Base-by-base conservation (phyloP, 2,113 vertebrate species). In the Microcebus lehilahytsara region DNA sequence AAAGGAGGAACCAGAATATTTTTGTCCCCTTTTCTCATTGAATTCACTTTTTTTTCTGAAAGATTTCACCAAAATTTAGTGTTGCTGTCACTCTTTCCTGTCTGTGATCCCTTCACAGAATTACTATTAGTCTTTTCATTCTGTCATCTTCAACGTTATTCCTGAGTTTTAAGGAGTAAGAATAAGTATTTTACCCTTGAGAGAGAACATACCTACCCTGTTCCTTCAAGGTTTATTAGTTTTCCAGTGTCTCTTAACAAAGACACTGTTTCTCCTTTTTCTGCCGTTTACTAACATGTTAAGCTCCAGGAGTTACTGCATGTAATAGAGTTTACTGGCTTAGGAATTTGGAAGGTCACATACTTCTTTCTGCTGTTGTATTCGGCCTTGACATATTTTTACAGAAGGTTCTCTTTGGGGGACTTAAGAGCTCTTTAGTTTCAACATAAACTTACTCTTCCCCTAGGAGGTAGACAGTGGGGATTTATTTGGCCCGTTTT, bases 291-390 rank as follows among this genome's bases (percentile, higher is more conserved):
- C 66, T 86, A 85, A 60, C 77, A 34, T 79, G 62, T 95, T 92
- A 69, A 96, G 25, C 84, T 71, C 25, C 34, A 79, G 62, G 79
- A 86, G 88, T 93, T 96, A 74, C 71, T 85, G 46, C 75, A 51
- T 90, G 85, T 79, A 84, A 93, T 95, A 75, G 17, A 49, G 83
- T 93, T 97, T 86, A 89, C 90, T 1, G 23, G 85, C 17, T 97
- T 75, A 92, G 92, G 94, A 97, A 97, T 96, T 93, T 92, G 60
- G 80, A 96, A 95, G 85, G 92, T 96, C 89, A 90, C 46, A 25
- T 88, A 92, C 93, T 97, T 95, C 92, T 60, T 98, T 74, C 80
- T 93, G 89, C 69, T 95, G 60, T 95, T 95, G 53, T 89, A 88
- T 89, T 95, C 49, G 11, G 89, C 74, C 74, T 53, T 85, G 37